Percentiles rank a stretch among this genome's conserved stretches.
phyloP scores from a whole-genome alignment of 2,113 vertebrate species.

The Phrynocephalus versicolor region DNA sequence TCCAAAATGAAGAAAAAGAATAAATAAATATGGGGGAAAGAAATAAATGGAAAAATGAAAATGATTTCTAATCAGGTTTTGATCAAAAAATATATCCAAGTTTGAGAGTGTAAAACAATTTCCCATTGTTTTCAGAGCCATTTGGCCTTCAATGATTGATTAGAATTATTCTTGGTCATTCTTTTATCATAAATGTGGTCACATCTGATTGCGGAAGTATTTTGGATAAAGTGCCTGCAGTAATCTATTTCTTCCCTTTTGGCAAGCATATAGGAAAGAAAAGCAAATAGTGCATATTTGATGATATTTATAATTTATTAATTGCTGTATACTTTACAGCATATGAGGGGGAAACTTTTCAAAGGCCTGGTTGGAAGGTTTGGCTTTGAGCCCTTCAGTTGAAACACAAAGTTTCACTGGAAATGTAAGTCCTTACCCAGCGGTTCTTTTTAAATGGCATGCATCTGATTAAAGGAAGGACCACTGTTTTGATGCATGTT shows the following conservation, averaged over 20 bases:
- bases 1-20: not conserved
- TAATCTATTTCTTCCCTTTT: not conserved
- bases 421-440: too few species aligned
- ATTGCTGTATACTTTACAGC: rapidly evolving
- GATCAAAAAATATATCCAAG: not conserved
- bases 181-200: not conserved
- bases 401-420: too few species aligned
- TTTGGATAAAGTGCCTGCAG: not conserved
- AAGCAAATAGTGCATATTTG: not conserved
- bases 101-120: not conserved
- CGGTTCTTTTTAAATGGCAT: too few species aligned
- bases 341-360: not conserved
- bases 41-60: not conserved
- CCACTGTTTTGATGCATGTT: too few species aligned
- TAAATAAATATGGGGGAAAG: not conserved
- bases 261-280: slow-evolving; percentile 14
- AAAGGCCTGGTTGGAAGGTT: not conserved
- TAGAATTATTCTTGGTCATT: not conserved
- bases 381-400: too few species aligned
- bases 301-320: not conserved
- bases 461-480: too few species aligned
- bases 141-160: not conserved
- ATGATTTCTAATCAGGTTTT: not conserved
- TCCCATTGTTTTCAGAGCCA: not conserved
- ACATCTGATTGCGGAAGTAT: not conserved